These are phyloP conservation scores for Abrostola triplasia DNA, from an alignment of 2,888 invertebrate genomes.

Conservation along the genomic window DNA sequence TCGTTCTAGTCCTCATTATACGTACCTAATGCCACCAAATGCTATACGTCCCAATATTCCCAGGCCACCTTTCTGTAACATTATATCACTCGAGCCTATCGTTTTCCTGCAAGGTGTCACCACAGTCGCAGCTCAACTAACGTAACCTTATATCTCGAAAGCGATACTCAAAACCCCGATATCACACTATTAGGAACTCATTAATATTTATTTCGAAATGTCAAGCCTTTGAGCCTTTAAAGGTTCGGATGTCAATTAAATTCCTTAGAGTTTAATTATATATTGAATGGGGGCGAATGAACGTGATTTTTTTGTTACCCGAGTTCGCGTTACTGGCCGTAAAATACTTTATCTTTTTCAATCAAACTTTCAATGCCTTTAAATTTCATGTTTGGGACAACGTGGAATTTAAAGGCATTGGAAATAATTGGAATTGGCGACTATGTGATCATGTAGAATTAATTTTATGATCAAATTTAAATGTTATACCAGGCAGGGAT, in stretches of 20 bases:
- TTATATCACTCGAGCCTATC: slow-evolving; percentile 12
- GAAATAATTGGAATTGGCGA: too few relatives aligned
- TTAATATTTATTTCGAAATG: slow-evolving; percentile 34
- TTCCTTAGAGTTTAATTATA: slow-evolving; percentile 48
- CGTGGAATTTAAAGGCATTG: not conserved
- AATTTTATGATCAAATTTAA: too few relatives aligned
- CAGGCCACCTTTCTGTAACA: slow-evolving; percentile 29
- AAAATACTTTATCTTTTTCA: slow-evolving; percentile 37
- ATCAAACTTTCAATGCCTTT: slow-evolving; percentile 19
- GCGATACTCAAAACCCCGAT: slow-evolving; percentile 12
- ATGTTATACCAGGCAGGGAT: too few relatives aligned
- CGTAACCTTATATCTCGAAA: slow-evolving; percentile 27
- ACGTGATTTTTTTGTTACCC: slow-evolving; percentile 35
- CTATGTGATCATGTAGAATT: too few relatives aligned
- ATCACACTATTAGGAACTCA: slow-evolving; percentile 20
- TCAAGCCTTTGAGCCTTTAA: slow-evolving; percentile 15
- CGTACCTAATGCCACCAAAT: too few relatives aligned
- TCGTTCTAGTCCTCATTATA: too few relatives aligned
- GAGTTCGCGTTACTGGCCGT: slow-evolving; percentile 26
- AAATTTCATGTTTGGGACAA: slow-evolving; percentile 15
- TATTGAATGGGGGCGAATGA: slow-evolving; percentile 36
- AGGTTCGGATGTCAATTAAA: slow-evolving; percentile 52
- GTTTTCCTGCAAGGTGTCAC: slow-evolving; percentile 15
- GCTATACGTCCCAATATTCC: not conserved
- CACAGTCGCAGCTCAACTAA: slow-evolving; percentile 10